Evolutionary conservation across 2,797 vertebrate genomes (phyloP).

Genomic region (Lepilemur ruficaudatus): DNA sequence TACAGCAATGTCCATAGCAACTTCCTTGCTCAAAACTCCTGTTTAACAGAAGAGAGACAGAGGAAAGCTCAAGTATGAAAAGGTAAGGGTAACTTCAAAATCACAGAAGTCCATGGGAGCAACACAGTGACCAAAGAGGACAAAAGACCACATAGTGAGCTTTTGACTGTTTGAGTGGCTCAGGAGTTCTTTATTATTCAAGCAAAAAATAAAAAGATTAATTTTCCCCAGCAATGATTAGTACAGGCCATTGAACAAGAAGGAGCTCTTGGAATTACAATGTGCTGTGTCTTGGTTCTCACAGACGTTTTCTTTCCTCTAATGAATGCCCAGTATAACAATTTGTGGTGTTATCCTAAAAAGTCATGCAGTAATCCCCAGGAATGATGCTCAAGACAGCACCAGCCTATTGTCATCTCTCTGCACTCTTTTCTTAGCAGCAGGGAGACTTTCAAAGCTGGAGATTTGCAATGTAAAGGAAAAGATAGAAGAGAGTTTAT

Average conservation of each 20-base stretch:
- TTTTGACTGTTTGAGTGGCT: slow-evolving; percentile 20
- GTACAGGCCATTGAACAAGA: neutral
- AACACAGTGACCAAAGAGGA: neutral
- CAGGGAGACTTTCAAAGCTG: neutral
- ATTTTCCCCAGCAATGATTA: slow-evolving; percentile 23
- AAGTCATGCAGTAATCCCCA: neutral
- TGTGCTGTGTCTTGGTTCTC: neutral
- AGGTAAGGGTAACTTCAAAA: neutral
- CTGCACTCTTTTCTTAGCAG: neutral
- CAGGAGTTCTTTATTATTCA: slow-evolving; percentile 29
- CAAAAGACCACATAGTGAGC: slow-evolving; percentile 38
- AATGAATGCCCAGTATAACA: neutral
- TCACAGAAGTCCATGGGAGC: neutral
- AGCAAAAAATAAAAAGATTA: slow-evolving; percentile 7
- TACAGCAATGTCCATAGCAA: neutral
- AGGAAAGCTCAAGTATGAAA: neutral
- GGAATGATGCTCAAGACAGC: neutral
- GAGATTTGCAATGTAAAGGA: neutral
- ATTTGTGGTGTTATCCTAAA: neutral
- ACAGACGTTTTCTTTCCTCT: neutral
- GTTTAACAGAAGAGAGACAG: neutral
- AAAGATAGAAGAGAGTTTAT: neutral
- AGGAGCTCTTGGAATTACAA: neutral
- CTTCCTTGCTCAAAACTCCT: neutral
- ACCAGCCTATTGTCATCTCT: neutral